Percentiles rank a stretch among this genome's conserved stretches.
Conservation (phyloP, 1,140 invertebrate species). For the Oncopodura yosiiana region DNA sequence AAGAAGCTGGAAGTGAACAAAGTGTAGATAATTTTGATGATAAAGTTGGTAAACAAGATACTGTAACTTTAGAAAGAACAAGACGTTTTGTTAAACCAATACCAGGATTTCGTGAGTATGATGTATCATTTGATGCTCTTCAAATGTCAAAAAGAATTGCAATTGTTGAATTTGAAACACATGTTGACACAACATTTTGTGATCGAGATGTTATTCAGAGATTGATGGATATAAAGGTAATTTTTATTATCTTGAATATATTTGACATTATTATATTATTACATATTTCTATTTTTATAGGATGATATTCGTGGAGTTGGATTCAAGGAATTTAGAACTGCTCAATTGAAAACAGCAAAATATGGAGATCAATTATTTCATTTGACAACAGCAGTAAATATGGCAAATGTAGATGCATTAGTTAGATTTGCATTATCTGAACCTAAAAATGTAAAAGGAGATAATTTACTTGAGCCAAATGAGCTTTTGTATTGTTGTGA, state of each 20-base stretch:
- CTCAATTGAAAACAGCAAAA: slow-evolving; percentile 4
- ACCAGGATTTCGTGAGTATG: too few species aligned
- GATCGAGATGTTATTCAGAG: slow-evolving; percentile 18
- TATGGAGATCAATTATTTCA: not conserved
- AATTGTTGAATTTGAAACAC: slow-evolving; percentile 12
- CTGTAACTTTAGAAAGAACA: too few species aligned
- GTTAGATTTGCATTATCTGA: slow-evolving; percentile 86
- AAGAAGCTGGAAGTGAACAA: too few species aligned
- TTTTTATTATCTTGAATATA: not conserved
- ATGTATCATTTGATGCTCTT: slow-evolving; percentile 21
- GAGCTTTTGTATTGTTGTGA: slow-evolving; percentile 86
- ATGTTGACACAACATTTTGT: slow-evolving; percentile 31
- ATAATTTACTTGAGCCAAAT: slow-evolving; percentile 40
- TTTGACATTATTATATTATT: not conserved
- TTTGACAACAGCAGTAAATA: slow-evolving; percentile 87
- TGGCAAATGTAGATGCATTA: slow-evolving; percentile 92
- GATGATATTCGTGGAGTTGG: slow-evolving; percentile 10
- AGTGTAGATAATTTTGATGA: too few species aligned
- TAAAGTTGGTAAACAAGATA: too few species aligned
- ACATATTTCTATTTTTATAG: slow-evolving; percentile 3
- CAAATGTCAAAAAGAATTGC: slow-evolving; percentile 14
- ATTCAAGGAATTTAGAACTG: not conserved
- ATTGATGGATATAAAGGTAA: slow-evolving; percentile 32
- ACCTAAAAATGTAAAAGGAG: slow-evolving; percentile 43
- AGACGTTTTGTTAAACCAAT: too few species aligned